Conservation (phyloP, 2,888 invertebrate species). For the Oeneis ivallda region DNA sequence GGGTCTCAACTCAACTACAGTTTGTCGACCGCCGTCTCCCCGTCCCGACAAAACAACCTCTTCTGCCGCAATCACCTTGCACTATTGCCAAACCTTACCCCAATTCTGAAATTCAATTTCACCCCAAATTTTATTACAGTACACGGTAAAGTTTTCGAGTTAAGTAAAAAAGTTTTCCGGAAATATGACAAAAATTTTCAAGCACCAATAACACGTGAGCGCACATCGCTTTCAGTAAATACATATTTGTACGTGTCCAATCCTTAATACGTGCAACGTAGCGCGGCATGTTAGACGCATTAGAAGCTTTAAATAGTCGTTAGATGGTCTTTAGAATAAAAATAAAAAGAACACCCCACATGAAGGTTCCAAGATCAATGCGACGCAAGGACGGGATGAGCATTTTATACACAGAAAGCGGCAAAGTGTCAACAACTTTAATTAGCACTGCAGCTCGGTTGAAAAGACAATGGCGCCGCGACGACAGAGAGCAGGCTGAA, state of each 20-base stretch:
- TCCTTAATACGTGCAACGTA: background rate
- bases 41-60: conserved; percentile 34
- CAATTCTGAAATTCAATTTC: conserved; percentile 24
- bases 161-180: background rate
- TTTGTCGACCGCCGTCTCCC: conserved; percentile 22
- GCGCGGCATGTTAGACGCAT: background rate
- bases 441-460: conserved; percentile 77
- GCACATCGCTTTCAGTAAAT: no score
- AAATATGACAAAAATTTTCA: background rate
- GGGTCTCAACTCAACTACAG: no score
- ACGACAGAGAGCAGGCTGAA: conserved; percentile 74
- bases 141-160: background rate
- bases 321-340: conserved; percentile 23
- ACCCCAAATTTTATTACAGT: conserved; percentile 15
- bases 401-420: conserved; percentile 54
- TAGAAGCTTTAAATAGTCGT: conserved; percentile 20
- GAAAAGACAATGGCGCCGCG: conserved; percentile 77
- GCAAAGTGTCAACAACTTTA: conserved; percentile 77
- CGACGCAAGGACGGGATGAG: conserved; percentile 46
- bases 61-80: conserved; percentile 16
- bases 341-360: conserved; percentile 22
- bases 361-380: conserved; percentile 33
- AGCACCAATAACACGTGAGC: no score
- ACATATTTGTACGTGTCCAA: background rate
- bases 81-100: conserved; percentile 26